Evolutionary conservation across 2,113 vertebrate genomes (phyloP).

Genomic region (Lichenostomus cassidix): DNA sequence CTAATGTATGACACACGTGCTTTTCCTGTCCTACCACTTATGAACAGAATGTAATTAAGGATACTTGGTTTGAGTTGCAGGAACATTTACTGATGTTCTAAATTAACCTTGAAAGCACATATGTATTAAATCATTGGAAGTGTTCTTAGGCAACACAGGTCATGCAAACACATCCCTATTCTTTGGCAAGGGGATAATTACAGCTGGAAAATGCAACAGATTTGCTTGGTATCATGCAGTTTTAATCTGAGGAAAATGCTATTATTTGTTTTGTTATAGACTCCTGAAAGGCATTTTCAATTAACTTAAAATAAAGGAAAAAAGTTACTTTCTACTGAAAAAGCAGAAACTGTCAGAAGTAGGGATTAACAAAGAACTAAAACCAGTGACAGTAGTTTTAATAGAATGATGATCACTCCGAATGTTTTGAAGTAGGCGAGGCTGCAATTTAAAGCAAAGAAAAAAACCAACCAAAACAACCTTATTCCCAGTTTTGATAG

Average conservation of each 20-base stretch:
- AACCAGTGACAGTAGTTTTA: not conserved
- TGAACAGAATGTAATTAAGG: not conserved
- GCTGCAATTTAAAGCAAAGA: not conserved
- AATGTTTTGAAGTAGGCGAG: not conserved
- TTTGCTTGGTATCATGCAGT: not conserved
- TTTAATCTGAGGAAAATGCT: not conserved
- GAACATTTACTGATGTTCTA: not conserved
- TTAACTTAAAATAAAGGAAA: not conserved
- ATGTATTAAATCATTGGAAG: not conserved
- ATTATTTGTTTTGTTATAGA: not conserved
- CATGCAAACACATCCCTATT: not conserved
- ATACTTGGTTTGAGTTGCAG: not conserved
- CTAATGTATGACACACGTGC: not conserved
- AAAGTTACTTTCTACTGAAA: not conserved
- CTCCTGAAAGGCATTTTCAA: not conserved
- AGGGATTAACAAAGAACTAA: not conserved
- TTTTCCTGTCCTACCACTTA: slow-evolving; percentile 8
- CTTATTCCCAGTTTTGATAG: not conserved
- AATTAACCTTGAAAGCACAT: not conserved
- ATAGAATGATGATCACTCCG: not conserved
- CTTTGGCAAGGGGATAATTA: not conserved
- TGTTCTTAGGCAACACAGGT: not conserved
- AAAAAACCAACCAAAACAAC: not conserved
- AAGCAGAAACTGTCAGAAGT: not conserved
- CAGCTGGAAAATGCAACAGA: not conserved